Evolutionary conservation across 2,113 vertebrate species (phyloP).

Genomic region (Zosterops borbonicus): DNA sequence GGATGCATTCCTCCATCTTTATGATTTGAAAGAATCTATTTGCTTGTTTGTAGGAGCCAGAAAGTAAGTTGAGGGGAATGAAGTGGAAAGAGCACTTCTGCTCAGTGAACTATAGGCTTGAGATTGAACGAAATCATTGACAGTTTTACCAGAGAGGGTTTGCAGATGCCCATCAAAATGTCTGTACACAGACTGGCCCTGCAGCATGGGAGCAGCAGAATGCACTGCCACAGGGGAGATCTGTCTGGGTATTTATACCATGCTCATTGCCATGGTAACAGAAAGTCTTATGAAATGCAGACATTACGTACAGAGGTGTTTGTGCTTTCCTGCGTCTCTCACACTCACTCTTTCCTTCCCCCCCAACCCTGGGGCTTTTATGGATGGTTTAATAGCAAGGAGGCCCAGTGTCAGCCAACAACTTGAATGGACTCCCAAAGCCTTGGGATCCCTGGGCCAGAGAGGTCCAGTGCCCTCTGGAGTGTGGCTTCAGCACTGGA

Average conservation of each 20-base stretch:
- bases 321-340: conserved; percentile 10
- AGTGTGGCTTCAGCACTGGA: background rate
- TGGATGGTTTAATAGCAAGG: background rate
- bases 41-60: background rate
- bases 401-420: background rate
- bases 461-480: background rate
- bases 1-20: background rate
- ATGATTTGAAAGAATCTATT: background rate
- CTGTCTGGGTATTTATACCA: conserved; percentile 48
- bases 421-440: background rate
- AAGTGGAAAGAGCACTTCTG: background rate
- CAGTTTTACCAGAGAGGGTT: background rate
- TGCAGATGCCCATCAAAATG: conserved; percentile 14
- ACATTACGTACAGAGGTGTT: conserved; percentile 20
- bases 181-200: background rate
- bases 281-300: conserved; percentile 46
- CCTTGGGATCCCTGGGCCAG: background rate
- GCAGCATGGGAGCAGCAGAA: conserved; percentile 35
- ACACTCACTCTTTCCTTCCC: background rate
- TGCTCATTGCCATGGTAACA: conserved; percentile 52
- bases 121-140: background rate
- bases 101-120: background rate
- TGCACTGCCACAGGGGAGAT: conserved; percentile 39
- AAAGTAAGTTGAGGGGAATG: background rate
- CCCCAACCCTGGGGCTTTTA: background rate